Conservation (phyloP, 2,888 invertebrate genomes). For the Loripinus fragilis region DNA sequence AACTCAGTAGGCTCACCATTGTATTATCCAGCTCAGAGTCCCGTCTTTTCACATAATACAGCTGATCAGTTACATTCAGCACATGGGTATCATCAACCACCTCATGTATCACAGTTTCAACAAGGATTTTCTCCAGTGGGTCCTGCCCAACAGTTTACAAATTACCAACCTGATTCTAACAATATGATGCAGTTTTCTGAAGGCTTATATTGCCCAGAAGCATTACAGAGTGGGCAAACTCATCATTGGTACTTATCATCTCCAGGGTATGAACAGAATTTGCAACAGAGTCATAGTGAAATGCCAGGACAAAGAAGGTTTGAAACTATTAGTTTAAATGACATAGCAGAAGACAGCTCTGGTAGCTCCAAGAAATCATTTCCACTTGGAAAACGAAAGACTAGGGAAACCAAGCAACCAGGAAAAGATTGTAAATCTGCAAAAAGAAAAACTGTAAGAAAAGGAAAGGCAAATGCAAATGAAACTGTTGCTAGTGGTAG, state of each 20-base stretch:
- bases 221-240: neutral
- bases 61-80: neutral
- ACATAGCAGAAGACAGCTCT: slow-evolving; percentile 38
- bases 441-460: neutral
- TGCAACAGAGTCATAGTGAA: neutral
- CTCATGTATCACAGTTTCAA: neutral
- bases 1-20: neutral
- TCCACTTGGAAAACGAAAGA: neutral
- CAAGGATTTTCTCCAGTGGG: neutral
- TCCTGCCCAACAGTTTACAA: neutral
- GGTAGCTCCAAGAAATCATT: neutral
- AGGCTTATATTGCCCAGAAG: neutral
- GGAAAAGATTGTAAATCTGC: neutral
- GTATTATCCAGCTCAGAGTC: neutral
- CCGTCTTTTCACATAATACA: neutral
- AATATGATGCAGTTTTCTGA: neutral
- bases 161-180: neutral
- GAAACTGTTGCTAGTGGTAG: neutral
- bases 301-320: neutral
- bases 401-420: neutral
- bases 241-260: neutral
- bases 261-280: neutral
- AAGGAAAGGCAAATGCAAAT: neutral
- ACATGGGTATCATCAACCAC: no score
- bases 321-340: slow-evolving; percentile 35